These are phyloP conservation scores for Melipona bicolor DNA, from an alignment of 2,888 invertebrate genomes.

Conservation along the genomic window DNA sequence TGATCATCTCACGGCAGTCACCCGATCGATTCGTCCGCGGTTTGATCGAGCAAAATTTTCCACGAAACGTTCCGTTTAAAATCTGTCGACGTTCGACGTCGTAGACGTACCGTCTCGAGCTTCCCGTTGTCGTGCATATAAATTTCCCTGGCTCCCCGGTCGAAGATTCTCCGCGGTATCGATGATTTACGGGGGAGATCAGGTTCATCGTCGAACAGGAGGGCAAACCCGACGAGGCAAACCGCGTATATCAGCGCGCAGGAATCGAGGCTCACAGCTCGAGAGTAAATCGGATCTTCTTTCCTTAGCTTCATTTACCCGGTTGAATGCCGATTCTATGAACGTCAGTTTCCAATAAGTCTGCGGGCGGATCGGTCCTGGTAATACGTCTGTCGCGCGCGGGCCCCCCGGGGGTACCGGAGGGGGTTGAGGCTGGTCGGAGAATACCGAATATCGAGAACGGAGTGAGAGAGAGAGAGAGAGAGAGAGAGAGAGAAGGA, in stretches of 20 bases:
- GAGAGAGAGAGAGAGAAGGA: conserved; percentile 13
- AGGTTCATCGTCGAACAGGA: background rate
- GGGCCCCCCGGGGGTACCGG: background rate
- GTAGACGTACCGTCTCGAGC: background rate
- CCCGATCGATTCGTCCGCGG: background rate
- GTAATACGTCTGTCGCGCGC: conserved; percentile 47
- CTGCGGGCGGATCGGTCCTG: conserved; percentile 16
- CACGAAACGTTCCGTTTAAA: background rate
- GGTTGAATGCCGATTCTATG: conserved; percentile 37
- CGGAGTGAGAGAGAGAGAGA: background rate
- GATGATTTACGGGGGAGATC: background rate
- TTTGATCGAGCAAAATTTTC: background rate
- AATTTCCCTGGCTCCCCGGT: background rate
- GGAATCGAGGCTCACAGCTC: background rate
- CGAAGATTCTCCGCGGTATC: background rate
- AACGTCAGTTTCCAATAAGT: conserved; percentile 32
- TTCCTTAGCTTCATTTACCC: conserved; percentile 32
- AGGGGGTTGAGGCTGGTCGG: conserved; percentile 23
- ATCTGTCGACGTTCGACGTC: no score
- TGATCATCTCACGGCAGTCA: background rate
- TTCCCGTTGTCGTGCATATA: background rate
- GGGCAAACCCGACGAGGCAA: background rate
- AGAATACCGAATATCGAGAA: conserved; percentile 52
- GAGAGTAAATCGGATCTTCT: conserved; percentile 22
- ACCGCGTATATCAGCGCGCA: background rate